Conservation (phyloP, 2,888 invertebrate species). For the Linnaemya vulpina region DNA sequence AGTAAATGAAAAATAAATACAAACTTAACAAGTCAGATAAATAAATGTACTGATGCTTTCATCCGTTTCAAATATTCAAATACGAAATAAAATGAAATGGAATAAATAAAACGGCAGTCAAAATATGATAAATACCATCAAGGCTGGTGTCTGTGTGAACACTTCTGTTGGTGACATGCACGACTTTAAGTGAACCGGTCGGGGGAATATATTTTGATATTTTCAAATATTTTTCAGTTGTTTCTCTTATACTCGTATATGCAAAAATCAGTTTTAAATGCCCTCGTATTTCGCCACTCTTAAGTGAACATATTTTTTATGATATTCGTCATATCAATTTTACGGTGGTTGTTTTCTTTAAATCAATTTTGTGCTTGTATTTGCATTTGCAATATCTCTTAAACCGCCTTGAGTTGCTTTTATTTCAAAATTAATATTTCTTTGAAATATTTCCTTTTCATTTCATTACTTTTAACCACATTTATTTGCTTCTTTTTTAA, state of each 20-base stretch:
- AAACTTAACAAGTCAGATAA: conserved; percentile 23
- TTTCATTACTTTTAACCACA: conserved; percentile 38
- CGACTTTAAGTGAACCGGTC: background rate
- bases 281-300: background rate
- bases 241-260: background rate
- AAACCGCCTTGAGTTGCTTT: conserved; percentile 5
- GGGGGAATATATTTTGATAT: background rate
- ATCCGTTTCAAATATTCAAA: conserved; percentile 43
- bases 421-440: conserved; percentile 35
- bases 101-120: background rate
- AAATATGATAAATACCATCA: conserved; percentile 26
- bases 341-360: conserved; percentile 18
- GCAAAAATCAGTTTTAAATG: background rate
- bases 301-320: background rate
- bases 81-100: conserved; percentile 17
- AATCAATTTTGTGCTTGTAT: conserved; percentile 12
- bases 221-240: background rate
- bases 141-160: background rate
- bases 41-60: conserved; percentile 9
- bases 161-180: conserved; percentile 40
- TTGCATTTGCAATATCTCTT: background rate
- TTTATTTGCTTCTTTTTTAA: conserved; percentile 12
- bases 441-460: conserved; percentile 20
- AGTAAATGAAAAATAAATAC: conserved; percentile 60
- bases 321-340: background rate